Base-by-base conservation (phyloP, 1,140 invertebrate genomes). In the Sinella curviseta region DNA sequence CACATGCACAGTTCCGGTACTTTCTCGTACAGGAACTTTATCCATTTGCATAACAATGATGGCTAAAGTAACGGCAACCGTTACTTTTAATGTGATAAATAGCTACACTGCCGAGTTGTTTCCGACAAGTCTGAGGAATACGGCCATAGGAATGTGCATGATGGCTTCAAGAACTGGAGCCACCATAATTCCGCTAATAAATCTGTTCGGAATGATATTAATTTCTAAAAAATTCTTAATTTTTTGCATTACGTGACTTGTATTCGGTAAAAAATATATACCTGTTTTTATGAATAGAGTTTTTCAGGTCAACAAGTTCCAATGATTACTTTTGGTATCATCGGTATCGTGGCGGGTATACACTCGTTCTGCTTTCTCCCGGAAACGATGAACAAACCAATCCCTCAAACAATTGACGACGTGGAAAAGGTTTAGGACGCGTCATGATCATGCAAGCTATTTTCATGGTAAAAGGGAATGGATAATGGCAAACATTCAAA, bases 161-260 rank as follows among this genome's bases (percentile, higher is more conserved):
- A 88, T 89, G 85, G 85, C 88, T 36, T 88, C 88, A 14, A 85
- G 89, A 70, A 80, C 90, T 36, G 90, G 89, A 39, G 87, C 87
- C 4, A 88, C 89, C 74, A 70, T 87, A 26, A 88, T 89, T 0
- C 87, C 88, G 1, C 84, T 85, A 73, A 85, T 89, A 14, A 80
- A 85, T 67, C 54, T 81, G 8, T 65, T 85, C n/a, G 76, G 85
- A 86, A 79, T 8, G 3, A 70, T 70, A 48, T 20, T 48, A 12
- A 48, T 12, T 26, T n/a, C 3, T 26, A 26, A 12, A 8, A 14
- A 12, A 12, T 48, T 48, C 20, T 12, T 12, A 48, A 48, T 20
- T 20, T 12, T 12, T 48, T 48, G 39, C 20, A 48, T 12, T 48
- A 48, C 8, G 20, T 20, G 39, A 12, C 20, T 48, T 12, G 20